Evolutionary conservation across 2,888 invertebrate species (phyloP).

Genomic region (Hirtodrosophila histrioides): DNA sequence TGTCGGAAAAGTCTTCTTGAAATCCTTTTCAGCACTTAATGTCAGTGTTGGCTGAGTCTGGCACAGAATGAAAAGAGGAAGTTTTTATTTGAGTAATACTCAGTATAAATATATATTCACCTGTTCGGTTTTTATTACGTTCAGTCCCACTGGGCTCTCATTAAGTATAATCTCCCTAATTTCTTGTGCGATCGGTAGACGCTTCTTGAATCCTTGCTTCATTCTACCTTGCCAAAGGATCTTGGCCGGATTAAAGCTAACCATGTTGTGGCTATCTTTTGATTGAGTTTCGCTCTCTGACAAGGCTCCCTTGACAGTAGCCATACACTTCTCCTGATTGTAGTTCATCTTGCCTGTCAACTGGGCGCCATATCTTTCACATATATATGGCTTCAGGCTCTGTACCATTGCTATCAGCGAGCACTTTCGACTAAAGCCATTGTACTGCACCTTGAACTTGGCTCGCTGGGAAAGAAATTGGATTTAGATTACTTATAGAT

Average conservation of each 20-base stretch:
- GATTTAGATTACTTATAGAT: too few relatives aligned
- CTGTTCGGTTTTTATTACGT: not conserved
- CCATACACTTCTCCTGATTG: too few relatives aligned
- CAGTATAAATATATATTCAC: constrained; percentile 1
- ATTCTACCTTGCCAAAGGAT: constrained; percentile 1
- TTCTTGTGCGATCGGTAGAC: not conserved
- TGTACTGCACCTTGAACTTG: constrained; percentile 12
- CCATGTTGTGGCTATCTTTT: not conserved
- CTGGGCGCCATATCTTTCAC: constrained; percentile 1
- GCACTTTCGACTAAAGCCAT: constrained; percentile 15
- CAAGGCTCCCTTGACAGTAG: not conserved
- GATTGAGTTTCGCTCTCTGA: not conserved
- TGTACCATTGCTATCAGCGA: constrained; percentile 11
- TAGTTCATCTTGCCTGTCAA: not conserved
- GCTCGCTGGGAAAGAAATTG: constrained; percentile 5
- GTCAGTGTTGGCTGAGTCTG: too few relatives aligned
- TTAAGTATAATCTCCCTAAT: not conserved
- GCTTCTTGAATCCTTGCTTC: not conserved
- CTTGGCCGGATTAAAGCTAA: not conserved
- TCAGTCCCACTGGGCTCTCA: not conserved
- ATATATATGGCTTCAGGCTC: constrained; percentile 20
- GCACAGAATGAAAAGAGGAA: too few relatives aligned
- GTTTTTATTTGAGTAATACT: too few relatives aligned
- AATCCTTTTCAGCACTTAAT: too few relatives aligned
- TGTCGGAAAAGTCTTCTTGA: too few relatives aligned